Conservation (phyloP, 2,797 vertebrate species). For the Pseudomugil gertrudae region DNA sequence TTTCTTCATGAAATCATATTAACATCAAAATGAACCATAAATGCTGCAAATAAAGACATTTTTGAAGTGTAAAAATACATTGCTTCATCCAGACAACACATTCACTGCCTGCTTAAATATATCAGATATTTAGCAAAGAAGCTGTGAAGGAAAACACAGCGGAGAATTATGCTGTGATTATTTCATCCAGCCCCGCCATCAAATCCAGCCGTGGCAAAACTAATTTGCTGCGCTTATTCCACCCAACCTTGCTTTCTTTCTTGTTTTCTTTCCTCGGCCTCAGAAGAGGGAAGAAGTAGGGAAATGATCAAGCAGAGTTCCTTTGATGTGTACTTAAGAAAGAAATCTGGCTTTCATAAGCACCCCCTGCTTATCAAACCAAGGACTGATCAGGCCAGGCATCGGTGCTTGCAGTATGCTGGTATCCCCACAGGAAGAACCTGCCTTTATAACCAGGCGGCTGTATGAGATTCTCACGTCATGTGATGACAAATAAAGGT, state of each 20-base stretch:
- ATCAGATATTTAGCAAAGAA: conserved; percentile 59
- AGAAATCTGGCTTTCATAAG: conserved; percentile 75
- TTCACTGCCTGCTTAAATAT: conserved; percentile 39
- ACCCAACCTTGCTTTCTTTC: conserved; percentile 55
- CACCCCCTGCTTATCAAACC: conserved; percentile 45
- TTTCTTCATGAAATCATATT: neutral
- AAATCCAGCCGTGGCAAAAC: conserved; percentile 70
- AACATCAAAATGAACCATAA: neutral
- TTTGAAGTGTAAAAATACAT: conserved; percentile 23
- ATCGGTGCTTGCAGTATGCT: conserved; percentile 54
- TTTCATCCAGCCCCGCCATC: conserved; percentile 65
- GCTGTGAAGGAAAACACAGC: conserved; percentile 47
- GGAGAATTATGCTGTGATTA: conserved; percentile 71
- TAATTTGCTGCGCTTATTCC: conserved; percentile 65
- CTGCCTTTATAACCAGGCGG: conserved; percentile 3
- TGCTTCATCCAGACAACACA: conserved; percentile 50
- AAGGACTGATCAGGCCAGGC: conserved; percentile 65
- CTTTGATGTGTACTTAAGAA: conserved; percentile 78
- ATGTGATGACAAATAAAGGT: conserved; percentile 14
- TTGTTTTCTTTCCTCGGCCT: conserved; percentile 62
- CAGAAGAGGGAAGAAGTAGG: conserved; percentile 36
- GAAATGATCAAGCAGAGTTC: conserved; percentile 48
- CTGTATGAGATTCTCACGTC: conserved; percentile 6
- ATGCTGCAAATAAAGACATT: conserved; percentile 17
- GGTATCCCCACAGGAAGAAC: conserved; percentile 48